phyloP scores from a whole-genome alignment of 2,113 vertebrate species.

The Scophthalmus maximus region DNA sequence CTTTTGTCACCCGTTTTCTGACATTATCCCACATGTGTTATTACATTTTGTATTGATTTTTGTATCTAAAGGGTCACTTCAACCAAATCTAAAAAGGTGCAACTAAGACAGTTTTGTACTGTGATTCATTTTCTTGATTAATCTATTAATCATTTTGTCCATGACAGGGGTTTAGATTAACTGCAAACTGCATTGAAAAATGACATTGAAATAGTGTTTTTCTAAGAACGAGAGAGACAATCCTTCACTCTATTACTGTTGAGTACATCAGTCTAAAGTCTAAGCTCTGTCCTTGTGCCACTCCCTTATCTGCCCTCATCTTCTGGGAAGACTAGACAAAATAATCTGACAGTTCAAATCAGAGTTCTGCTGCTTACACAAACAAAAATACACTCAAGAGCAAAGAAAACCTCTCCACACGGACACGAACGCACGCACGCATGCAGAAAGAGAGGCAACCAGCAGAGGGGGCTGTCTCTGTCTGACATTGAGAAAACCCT shows the following conservation, averaged over 20 bases:
- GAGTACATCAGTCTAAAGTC: conserved; percentile 42
- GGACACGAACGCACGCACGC: not conserved
- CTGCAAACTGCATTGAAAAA: not conserved
- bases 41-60: not conserved
- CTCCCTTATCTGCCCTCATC: conserved; percentile 58
- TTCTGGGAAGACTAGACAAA: conserved; percentile 53
- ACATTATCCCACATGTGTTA: no score
- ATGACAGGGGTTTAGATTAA: no score
- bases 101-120: no score
- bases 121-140: no score
- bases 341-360: conserved; percentile 64
- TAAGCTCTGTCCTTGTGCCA: conserved; percentile 43
- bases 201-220: not conserved
- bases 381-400: conserved; percentile 25
- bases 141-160: no score
- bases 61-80: not conserved
- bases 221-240: no score
- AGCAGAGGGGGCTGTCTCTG: conserved; percentile 63
- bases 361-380: conserved; percentile 24
- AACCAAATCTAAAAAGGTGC: no score
- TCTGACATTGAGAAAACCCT: conserved; percentile 65
- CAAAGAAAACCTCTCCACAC: conserved; percentile 23
- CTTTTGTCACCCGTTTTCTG: no score
- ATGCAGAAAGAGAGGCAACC: conserved; percentile 33
- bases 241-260: conserved; percentile 17